Conservation (phyloP, 2,113 vertebrate genomes). For the Gnathonemus echidnorhynchus region DNA sequence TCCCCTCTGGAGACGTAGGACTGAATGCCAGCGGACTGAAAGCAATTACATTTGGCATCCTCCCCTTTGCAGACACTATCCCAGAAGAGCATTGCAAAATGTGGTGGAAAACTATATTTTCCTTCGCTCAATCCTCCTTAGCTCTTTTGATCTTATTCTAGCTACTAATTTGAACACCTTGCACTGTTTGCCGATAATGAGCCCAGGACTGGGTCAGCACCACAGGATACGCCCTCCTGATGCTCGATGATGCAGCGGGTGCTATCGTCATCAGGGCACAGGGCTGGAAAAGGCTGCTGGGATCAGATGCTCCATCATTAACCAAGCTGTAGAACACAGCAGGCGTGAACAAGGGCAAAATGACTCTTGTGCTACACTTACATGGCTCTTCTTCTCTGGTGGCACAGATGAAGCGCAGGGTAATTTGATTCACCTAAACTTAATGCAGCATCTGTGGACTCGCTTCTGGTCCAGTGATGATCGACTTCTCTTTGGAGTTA, state of each 20-base stretch:
- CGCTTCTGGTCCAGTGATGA: not conserved
- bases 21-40: not conserved
- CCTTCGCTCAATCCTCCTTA: not conserved
- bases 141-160: not conserved
- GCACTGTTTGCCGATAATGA: not conserved
- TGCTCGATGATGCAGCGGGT: not conserved
- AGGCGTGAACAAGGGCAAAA: not conserved
- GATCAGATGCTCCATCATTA: not conserved
- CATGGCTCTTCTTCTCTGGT: not conserved
- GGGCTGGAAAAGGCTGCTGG: not conserved
- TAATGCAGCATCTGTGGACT: not conserved
- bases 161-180: not conserved
- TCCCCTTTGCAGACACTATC: not conserved
- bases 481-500: not conserved
- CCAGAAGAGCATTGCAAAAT: not conserved
- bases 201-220: not conserved
- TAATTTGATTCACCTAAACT: not conserved
- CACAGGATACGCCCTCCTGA: not conserved
- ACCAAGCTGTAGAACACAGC: not conserved
- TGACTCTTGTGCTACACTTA: not conserved
- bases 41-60: not conserved
- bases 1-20: not conserved
- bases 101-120: not conserved
- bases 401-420: not conserved
- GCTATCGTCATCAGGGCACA: not conserved